Base-by-base conservation (phyloP, 2,888 invertebrate genomes). In the Heteropelma amictum region DNA sequence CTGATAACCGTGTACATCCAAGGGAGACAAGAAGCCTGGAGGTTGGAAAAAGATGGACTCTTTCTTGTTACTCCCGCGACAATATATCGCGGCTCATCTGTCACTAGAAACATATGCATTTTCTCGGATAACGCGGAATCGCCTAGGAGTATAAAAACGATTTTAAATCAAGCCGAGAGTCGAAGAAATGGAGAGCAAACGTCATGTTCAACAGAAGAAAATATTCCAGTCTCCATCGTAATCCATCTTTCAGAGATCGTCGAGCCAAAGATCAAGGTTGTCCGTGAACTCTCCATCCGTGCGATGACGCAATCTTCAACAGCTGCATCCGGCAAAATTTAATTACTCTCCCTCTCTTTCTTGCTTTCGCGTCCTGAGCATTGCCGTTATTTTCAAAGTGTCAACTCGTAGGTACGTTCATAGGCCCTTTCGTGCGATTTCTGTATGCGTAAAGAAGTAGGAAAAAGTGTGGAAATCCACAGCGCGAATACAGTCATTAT, bases 251-350 rank as follows among this genome's bases (percentile, higher is more conserved):
- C 12, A 42, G 63, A 63, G 63, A 76, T 56, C 49, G 35, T 17
- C 45, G 10, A 56, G 75, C 67, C 71, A 78, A 81, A 86, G 86
- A 88, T 88, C 87, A 88, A 88, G 87, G 87, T 85, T 87, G 83
- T 81, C 70, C 81, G 81, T 80, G 82, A 79, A 82, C 81, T 82
- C 80, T 51, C 67, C 77, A 58, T 53, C 63, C 58, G 77, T n/a
- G n/a, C 78, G 53, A 82, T 87, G 87, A 87, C 86, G 87, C 83
- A 86, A 87, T 82, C 82, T 79, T 80, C 81, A 82, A 84, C 87
- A 87, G 87, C 87, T 87, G 87, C 87, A 87, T 87, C 86, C 87
- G 87, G 86, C 82, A 85, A 83, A 85, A 83, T 83, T 84, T 87
- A 87, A 87, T 87, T 87, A 85, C 85, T 84, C 83, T 79, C 81